phyloP scores from a whole-genome alignment of 2,888 invertebrate species.

The Apamea monoglypha region DNA sequence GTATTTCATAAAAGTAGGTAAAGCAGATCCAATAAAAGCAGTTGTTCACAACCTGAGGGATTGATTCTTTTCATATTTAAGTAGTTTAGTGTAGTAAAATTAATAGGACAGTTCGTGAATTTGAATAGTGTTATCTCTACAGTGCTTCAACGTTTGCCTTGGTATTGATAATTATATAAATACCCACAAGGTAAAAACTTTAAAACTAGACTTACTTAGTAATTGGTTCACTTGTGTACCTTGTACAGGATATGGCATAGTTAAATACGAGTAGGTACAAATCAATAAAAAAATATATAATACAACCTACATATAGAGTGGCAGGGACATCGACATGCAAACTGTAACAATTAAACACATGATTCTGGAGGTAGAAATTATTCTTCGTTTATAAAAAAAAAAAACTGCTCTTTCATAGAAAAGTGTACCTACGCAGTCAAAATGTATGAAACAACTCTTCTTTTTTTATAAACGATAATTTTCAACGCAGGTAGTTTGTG shows the following conservation, averaged over 20 bases:
- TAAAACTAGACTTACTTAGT: conserved; percentile 55
- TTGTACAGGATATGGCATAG: conserved; percentile 66
- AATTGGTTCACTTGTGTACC: conserved; percentile 67
- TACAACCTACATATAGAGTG: background rate
- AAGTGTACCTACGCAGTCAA: too few species aligned
- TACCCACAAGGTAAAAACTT: conserved; percentile 32
- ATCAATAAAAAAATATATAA: background rate
- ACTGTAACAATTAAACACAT: background rate
- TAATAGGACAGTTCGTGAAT: conserved; percentile 3
- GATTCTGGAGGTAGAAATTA: background rate
- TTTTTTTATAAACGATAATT: background rate
- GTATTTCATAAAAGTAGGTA: conserved; percentile 22
- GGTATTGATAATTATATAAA: conserved; percentile 15
- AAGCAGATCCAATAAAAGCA: conserved; percentile 32
- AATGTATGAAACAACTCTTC: too few species aligned
- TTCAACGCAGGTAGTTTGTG: background rate
- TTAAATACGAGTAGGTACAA: conserved; percentile 21
- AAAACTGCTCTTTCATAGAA: background rate
- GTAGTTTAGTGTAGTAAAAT: conserved; percentile 1
- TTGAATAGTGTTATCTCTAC: conserved; percentile 17
- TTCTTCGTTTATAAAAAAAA: background rate
- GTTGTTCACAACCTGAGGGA: conserved; percentile 57
- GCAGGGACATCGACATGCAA: background rate
- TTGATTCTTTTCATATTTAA: conserved; percentile 1
- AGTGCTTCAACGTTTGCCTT: background rate